Evolutionary conservation across 2,888 invertebrate species (phyloP).

Genomic region (Epirrita christyi): DNA sequence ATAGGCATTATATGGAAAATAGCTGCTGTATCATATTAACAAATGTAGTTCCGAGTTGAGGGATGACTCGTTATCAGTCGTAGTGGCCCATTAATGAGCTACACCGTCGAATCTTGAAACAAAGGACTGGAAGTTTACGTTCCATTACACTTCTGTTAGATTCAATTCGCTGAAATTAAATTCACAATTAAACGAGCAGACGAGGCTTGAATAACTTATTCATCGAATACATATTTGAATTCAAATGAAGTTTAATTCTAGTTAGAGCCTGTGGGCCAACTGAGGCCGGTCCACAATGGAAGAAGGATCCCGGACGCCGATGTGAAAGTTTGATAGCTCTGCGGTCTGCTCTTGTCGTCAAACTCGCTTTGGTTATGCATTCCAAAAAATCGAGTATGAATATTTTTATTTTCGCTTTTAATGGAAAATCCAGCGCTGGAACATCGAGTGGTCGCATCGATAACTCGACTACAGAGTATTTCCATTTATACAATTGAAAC

Average conservation of each 20-base stretch:
- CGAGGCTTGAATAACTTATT: conserved; percentile 19
- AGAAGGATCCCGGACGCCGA: neutral
- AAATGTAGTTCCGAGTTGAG: too few species aligned
- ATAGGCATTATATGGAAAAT: too few species aligned
- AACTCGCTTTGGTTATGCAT: conserved; percentile 11
- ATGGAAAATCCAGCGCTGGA: conserved; percentile 4
- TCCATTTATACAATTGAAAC: neutral
- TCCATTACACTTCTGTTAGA: conserved; percentile 17
- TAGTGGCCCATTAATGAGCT: neutral
- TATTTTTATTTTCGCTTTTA: conserved; percentile 17
- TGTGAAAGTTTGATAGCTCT: conserved; percentile 18
- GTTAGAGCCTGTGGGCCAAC: neutral
- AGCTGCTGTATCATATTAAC: too few species aligned
- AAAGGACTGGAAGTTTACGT: conserved; percentile 8
- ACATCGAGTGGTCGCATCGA: conserved; percentile 1
- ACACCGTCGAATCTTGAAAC: neutral
- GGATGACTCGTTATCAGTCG: neutral
- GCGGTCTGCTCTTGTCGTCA: conserved; percentile 6
- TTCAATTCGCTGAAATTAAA: conserved; percentile 22
- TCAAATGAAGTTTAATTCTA: conserved; percentile 25
- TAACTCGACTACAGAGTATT: neutral
- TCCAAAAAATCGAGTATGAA: conserved; percentile 8
- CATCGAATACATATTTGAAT: conserved; percentile 33
- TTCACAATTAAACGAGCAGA: conserved; percentile 18
- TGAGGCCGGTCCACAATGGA: neutral